A percentile compares a stretch with the other conserved stretches of the same genome.
These are phyloP conservation scores for Hydractinia symbiolongicarpus DNA, from an alignment of 30 jellyfish, hydroid and myxozoan species.

Conservation along the genomic window DNA sequence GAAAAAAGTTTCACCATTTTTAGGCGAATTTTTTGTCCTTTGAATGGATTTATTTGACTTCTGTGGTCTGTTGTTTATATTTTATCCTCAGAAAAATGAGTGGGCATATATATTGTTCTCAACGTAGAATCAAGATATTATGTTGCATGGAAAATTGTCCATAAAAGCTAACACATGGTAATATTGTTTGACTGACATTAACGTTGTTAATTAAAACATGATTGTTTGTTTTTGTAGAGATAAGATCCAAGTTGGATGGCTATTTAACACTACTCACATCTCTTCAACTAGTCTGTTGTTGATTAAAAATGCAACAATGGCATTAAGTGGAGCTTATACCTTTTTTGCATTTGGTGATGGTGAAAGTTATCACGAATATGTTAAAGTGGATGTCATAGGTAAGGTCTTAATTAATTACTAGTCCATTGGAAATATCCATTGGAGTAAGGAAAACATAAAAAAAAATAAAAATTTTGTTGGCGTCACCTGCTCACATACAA, in stretches of 20 bases:
- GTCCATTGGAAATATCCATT: neutral
- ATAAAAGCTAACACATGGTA: neutral
- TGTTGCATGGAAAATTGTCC: no score
- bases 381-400: neutral
- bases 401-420: neutral
- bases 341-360: neutral
- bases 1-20: no score
- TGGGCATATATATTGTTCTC: no score
- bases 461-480: no score
- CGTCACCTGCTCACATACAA: no score
- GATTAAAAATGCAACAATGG: conserved; percentile 3
- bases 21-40: no score
- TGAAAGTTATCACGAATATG: neutral
- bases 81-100: no score
- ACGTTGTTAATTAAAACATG: neutral
- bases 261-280: neutral
- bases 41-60: no score
- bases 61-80: no score
- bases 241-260: neutral
- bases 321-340: neutral
- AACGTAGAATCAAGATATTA: no score
- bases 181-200: neutral
- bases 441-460: no score
- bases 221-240: neutral
- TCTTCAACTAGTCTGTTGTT: neutral